phyloP scores from a whole-genome alignment of 1,140 invertebrate genomes.

The Sarcophaga bullata region DNA sequence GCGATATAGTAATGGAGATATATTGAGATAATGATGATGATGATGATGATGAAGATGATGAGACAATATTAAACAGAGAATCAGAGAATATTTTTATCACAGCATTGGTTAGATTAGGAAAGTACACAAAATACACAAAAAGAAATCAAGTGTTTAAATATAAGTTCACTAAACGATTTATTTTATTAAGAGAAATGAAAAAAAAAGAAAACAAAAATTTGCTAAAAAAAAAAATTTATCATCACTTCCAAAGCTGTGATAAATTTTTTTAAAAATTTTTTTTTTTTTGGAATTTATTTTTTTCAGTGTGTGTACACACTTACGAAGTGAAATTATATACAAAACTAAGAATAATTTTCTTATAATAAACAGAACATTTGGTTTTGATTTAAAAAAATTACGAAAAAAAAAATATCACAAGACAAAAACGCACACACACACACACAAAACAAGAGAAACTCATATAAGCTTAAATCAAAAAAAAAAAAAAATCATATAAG shows the following conservation, averaged over 20 bases:
- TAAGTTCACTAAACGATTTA: not conserved
- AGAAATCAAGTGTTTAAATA: not conserved
- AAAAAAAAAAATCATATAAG: no score
- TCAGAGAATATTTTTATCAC: not conserved
- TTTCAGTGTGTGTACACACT: no score
- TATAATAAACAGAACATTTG: no score
- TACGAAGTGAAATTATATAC: no score
- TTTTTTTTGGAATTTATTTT: no score
- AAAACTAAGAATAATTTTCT: no score
- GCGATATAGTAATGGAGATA: no score
- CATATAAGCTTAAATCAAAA: not conserved
- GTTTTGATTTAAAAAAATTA: not conserved
- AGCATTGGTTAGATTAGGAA: conserved; percentile 1
- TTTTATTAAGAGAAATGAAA: no score
- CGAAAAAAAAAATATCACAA: not conserved
- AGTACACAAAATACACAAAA: not conserved
- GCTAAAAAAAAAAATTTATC: no score
- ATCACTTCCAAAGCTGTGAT: no score
- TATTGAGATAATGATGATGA: not conserved
- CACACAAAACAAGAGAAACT: not conserved
- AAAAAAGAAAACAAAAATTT: no score
- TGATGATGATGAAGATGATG: not conserved
- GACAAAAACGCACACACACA: conserved; percentile 2
- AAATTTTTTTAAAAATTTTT: no score
- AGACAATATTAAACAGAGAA: not conserved